phyloP scores from a whole-genome alignment of 2,113 vertebrate genomes.

The Geococcyx californianus region DNA sequence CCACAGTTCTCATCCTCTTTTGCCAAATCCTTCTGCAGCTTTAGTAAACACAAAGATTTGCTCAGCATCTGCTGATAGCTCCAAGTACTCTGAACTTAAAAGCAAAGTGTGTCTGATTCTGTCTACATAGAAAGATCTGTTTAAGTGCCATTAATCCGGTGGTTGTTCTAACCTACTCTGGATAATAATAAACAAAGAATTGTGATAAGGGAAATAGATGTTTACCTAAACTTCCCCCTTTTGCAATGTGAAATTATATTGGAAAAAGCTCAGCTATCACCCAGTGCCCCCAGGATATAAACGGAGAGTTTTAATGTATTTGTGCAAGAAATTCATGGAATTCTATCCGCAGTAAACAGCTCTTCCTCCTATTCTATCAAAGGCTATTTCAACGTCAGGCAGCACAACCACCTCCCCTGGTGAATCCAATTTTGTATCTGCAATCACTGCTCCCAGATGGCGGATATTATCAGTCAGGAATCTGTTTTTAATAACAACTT shows the following conservation, averaged over 20 bases:
- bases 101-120: background rate
- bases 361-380: slow-evolving; percentile 18
- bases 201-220: background rate
- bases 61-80: background rate
- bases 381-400: slow-evolving; percentile 44
- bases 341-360: background rate
- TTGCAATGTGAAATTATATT: background rate
- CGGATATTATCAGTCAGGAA: slow-evolving; percentile 30
- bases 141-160: background rate
- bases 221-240: background rate
- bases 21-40: background rate
- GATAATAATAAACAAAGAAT: background rate
- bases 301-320: slow-evolving; percentile 7
- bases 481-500: slow-evolving; percentile 44
- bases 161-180: background rate
- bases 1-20: background rate
- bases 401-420: slow-evolving; percentile 21
- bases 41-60: slow-evolving; percentile 13
- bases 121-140: background rate
- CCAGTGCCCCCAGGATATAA: background rate
- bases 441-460: slow-evolving; percentile 51
- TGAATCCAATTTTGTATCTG: slow-evolving; percentile 56
- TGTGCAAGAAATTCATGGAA: background rate
- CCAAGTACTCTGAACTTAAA: background rate
- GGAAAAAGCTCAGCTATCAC: background rate